phyloP scores from a whole-genome alignment of 2,113 vertebrate species.

The Xenus cinereus region DNA sequence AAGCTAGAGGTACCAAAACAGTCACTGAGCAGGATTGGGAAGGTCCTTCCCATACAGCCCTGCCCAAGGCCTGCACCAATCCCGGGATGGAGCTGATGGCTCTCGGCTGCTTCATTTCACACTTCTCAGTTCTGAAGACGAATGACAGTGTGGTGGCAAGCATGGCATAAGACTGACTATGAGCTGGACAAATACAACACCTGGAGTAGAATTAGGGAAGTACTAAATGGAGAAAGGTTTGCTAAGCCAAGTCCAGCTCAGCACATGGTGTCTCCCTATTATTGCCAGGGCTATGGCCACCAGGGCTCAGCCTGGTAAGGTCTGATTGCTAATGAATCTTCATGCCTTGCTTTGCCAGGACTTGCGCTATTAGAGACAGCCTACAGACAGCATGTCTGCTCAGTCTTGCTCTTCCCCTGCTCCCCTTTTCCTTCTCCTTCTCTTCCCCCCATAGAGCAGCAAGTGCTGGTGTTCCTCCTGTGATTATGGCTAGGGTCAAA shows the following conservation, averaged over 20 bases:
- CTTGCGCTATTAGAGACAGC: accelerated
- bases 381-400: accelerated
- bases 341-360: not conserved
- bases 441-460: accelerated
- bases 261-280: accelerated
- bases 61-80: not conserved
- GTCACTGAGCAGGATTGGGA: not conserved
- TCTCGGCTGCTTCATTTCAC: not conserved
- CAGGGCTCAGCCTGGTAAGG: not conserved
- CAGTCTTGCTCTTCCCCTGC: not conserved
- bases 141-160: not conserved
- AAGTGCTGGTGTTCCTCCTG: not conserved
- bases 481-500: not conserved
- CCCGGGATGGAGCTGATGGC: not conserved
- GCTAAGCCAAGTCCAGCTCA: accelerated
- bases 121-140: not conserved
- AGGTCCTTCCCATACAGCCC: not conserved
- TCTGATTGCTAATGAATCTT: accelerated
- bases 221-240: accelerated
- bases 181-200: not conserved
- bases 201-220: not conserved
- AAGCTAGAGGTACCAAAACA: not conserved
- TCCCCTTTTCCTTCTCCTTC: not conserved
- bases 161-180: accelerated
- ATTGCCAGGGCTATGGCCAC: not conserved